These are phyloP conservation scores for Stegastes partitus DNA, from an alignment of 2,113 vertebrate genomes.

Conservation along the genomic window DNA sequence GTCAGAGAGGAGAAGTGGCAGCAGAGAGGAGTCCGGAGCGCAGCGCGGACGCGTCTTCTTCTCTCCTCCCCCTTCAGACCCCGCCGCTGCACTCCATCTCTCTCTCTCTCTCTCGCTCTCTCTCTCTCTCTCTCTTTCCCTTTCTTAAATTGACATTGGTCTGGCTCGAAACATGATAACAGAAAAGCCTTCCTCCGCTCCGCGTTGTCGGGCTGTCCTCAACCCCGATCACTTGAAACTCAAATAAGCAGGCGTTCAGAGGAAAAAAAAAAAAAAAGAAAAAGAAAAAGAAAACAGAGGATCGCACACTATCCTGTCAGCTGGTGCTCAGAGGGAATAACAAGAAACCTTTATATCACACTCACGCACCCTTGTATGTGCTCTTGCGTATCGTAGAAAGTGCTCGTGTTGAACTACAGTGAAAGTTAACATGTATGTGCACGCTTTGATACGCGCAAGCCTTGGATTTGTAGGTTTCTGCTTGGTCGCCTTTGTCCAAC, in stretches of 20 bases:
- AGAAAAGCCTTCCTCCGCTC: constrained; percentile 77
- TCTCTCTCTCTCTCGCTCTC: constrained; percentile 83
- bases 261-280: background rate
- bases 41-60: constrained; percentile 84
- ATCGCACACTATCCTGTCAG: constrained; percentile 61
- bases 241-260: constrained; percentile 63
- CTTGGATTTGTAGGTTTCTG: constrained; percentile 90
- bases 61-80: constrained; percentile 91
- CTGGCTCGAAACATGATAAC: constrained; percentile 84
- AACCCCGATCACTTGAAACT: constrained; percentile 74
- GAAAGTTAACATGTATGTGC: constrained; percentile 81
- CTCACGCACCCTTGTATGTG: constrained; percentile 42
- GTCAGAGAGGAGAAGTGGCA: constrained; percentile 77
- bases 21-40: constrained; percentile 82
- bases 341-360: constrained; percentile 59
- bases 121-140: constrained; percentile 79
- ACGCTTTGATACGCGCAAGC: constrained; percentile 87
- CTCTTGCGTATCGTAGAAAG: constrained; percentile 66
- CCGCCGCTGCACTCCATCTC: constrained; percentile 85
- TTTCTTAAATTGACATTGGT: constrained; percentile 84
- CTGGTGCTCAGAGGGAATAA: constrained; percentile 62
- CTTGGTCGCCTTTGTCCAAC: constrained; percentile 90
- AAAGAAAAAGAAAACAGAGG: background rate
- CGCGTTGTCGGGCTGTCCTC: constrained; percentile 73
- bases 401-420: constrained; percentile 63